phyloP scores from a whole-genome alignment of 2,113 vertebrate species.

The Hippocampus barbouri region DNA sequence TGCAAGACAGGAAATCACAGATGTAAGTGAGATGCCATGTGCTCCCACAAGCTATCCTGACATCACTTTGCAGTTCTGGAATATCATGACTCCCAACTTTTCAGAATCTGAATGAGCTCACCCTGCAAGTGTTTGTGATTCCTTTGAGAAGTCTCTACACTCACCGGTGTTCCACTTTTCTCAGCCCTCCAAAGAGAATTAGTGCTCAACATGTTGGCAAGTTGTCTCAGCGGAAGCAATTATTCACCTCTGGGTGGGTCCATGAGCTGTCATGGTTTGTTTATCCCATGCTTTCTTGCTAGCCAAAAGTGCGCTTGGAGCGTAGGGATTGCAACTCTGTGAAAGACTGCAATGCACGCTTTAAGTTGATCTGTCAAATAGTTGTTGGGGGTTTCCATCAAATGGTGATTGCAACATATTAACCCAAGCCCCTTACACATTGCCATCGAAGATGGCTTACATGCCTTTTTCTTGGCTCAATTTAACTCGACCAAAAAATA shows the following conservation, averaged over 20 bases:
- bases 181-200: constrained; percentile 35
- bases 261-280: constrained; percentile 28
- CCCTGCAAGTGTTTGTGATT: constrained; percentile 24
- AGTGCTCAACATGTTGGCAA: constrained; percentile 7
- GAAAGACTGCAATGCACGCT: neutral
- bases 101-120: constrained; percentile 16
- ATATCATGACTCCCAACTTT: constrained; percentile 33
- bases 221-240: constrained; percentile 51
- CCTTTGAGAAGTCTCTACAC: constrained; percentile 20
- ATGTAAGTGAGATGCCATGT: constrained; percentile 18
- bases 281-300: constrained; percentile 11
- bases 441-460: too few species aligned
- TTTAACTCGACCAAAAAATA: too few species aligned
- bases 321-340: neutral
- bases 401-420: neutral
- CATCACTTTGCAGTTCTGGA: constrained; percentile 27
- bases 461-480: neutral
- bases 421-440: neutral
- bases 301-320: neutral
- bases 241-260: constrained; percentile 46
- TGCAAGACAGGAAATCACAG: constrained; percentile 44
- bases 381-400: neutral
- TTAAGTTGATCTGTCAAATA: neutral
- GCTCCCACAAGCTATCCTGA: constrained; percentile 18
- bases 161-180: constrained; percentile 37